phyloP scores from a whole-genome alignment of 2,797 vertebrate species.

The Ataeniobius toweri region DNA sequence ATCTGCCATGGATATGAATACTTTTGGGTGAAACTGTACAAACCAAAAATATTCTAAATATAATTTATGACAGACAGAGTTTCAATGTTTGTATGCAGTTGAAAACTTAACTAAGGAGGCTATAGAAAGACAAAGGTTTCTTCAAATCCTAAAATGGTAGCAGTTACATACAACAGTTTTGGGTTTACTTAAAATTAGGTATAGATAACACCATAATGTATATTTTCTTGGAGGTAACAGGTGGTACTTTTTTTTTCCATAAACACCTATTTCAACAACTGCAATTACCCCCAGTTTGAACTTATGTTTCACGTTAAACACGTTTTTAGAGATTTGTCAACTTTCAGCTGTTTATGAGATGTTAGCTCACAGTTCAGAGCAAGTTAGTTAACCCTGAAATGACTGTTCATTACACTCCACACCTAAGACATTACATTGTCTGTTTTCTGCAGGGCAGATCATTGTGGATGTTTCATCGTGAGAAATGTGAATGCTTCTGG shows the following conservation, averaged over 20 bases:
- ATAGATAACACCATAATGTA: not conserved
- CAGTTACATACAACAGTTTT: not conserved
- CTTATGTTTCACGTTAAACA: not conserved
- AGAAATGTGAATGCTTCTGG: constrained; percentile 20
- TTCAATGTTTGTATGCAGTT: not conserved
- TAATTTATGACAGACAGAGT: not conserved
- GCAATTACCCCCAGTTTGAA: not conserved
- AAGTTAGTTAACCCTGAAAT: not conserved
- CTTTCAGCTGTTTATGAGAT: not conserved
- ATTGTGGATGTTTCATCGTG: not conserved
- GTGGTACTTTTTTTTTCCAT: not conserved
- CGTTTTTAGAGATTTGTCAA: not conserved
- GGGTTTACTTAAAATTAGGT: too few species aligned
- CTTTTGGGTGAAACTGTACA: not conserved
- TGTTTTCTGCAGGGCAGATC: not conserved
- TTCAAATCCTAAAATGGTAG: not conserved
- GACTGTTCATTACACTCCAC: not conserved
- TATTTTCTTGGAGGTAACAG: not conserved
- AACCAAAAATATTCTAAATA: not conserved
- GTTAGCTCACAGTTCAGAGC: not conserved
- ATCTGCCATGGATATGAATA: not conserved
- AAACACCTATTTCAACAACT: not conserved
- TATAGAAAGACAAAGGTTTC: not conserved
- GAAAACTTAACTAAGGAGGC: not conserved
- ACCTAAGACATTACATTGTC: not conserved